Evolutionary conservation across 37 sponge, comb jelly and placozoan genomes (phyloP), one percentile per base, ranked within the genome.

Genomic region (Chondrilla cf. caribensis): DNA sequence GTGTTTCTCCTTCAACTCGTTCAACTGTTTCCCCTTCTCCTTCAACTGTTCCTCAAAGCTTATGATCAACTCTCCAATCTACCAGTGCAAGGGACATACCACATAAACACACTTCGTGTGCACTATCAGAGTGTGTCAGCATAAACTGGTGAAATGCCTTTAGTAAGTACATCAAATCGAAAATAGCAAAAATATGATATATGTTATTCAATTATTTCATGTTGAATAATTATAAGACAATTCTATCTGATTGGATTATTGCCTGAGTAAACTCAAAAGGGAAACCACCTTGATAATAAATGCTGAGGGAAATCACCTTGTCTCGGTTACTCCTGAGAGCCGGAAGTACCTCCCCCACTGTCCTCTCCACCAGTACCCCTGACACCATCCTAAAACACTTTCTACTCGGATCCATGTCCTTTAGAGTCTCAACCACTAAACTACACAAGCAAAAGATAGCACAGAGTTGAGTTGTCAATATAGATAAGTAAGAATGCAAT

Each of bases 291-390:
- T n/a, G n/a, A n/a, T n/a, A n/a, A n/a, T n/a, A n/a, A n/a, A n/a
- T n/a, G n/a, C n/a, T n/a, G n/a, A n/a, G n/a, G n/a, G n/a, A 62
- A 4, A n/a, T 62, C 26, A 96, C 91, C 86, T 93, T 87, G 31
- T 89, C 87, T 21, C 8, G 38, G 78, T 95, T 97, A 8, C 84
- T 59, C 62, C 81, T 38, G 15, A 98, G 79, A 33, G 90, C 89
- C 39, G 99, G 99, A 0, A 91, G 80, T 0, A 98, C 94, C 36
- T 96, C 94, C 72, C 86, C 90, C 2, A 94, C 99, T 0, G 90
- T 93, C 70, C 99, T 66, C 78, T 98, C 99, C 71, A 94, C 90
- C 68, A 98, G 68, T 47, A 98, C 94, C 19, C 96, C 96, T 41
- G 96, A 96, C 68, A 98, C 88, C 76, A 90, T 81, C 24, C 95